Evolutionary conservation across 2,797 vertebrate species (phyloP).

Genomic region (Danio tinwini): DNA sequence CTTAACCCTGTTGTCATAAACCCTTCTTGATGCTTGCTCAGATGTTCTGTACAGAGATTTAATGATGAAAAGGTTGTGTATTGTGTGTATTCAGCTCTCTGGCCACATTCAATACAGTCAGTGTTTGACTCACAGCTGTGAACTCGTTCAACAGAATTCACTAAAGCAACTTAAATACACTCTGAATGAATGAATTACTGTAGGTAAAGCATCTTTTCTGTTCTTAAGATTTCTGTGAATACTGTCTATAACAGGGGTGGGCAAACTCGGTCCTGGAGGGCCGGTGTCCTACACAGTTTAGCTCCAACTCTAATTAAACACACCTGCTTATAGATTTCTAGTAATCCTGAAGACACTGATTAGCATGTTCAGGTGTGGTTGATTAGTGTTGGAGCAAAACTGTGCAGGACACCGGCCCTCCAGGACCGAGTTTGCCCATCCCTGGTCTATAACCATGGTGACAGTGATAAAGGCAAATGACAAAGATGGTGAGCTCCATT

Average conservation of each 20-base stretch:
- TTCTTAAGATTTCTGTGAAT: neutral
- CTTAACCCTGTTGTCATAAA: neutral
- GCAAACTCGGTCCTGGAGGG: no score
- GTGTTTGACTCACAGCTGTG: constrained; percentile 4
- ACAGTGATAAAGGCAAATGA: neutral
- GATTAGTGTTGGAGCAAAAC: no score
- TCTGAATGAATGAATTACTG: neutral
- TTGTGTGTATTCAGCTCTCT: neutral
- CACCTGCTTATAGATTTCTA: no score
- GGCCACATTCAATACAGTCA: neutral
- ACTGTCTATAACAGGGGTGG: no score
- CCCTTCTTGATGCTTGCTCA: neutral
- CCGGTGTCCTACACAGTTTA: no score
- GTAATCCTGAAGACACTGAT: no score
- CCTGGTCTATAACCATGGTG: no score
- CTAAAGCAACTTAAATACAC: neutral
- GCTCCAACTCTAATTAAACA: no score
- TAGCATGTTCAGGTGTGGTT: no score
- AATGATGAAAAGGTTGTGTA: neutral
- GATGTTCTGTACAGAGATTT: constrained; percentile 24
- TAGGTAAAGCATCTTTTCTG: neutral
- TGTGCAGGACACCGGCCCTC: no score
- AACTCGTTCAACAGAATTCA: neutral
- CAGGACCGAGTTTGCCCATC: no score
- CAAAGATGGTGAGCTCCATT: neutral